phyloP scores from a whole-genome alignment of 2,888 invertebrate genomes.

The Hylaea fasciaria region DNA sequence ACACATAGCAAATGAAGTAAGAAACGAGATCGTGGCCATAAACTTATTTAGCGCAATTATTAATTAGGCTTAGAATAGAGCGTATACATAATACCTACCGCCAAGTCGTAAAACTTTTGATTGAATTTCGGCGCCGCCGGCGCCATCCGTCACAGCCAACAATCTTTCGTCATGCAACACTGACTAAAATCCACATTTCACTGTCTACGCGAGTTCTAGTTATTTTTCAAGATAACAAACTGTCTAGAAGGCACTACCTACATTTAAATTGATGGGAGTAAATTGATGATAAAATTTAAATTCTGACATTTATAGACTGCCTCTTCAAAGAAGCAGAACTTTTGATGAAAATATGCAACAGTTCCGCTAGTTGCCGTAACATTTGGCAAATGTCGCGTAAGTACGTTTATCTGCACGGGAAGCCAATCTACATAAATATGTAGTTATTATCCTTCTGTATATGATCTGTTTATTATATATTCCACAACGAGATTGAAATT shows the following conservation, averaged over 20 bases:
- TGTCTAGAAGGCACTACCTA: slow-evolving; percentile 12
- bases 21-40: not conserved
- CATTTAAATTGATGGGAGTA: slow-evolving; percentile 25
- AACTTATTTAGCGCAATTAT: not conserved
- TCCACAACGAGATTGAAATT: no score
- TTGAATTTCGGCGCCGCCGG: slow-evolving; percentile 27
- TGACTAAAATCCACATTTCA: slow-evolving; percentile 25
- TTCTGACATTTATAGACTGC: slow-evolving; percentile 26
- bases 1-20: not conserved
- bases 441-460: no score
- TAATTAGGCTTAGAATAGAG: slow-evolving; percentile 25
- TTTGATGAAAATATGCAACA: slow-evolving; percentile 18
- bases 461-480: no score
- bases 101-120: slow-evolving; percentile 29
- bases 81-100: slow-evolving; percentile 14
- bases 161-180: slow-evolving; percentile 23
- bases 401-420: slow-evolving; percentile 6
- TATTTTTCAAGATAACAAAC: slow-evolving; percentile 21
- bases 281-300: slow-evolving; percentile 26
- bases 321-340: slow-evolving; percentile 22
- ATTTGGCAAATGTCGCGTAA: slow-evolving; percentile 10
- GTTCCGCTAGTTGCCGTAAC: not conserved
- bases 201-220: slow-evolving; percentile 12
- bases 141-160: slow-evolving; percentile 17
- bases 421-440: not conserved